Evolutionary conservation across 2,797 vertebrate genomes (phyloP), one percentile per base, ranked within the genome.

Genomic region (Rallus crepitans): DNA sequence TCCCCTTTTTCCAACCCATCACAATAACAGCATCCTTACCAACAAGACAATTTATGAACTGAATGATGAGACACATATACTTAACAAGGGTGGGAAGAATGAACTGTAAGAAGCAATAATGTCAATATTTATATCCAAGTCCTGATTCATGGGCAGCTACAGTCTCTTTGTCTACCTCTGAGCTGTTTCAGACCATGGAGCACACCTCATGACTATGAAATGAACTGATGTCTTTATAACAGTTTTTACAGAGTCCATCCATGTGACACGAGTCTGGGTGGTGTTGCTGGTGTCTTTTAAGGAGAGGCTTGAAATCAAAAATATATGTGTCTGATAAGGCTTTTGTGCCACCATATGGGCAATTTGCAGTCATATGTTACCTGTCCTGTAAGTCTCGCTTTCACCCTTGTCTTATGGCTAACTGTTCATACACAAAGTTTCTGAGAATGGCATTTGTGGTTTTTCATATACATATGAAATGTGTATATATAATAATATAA

Each of bases 1-100:
- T 56, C 27, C 37, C 9, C 1, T 77, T 30, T 82, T 87, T 87
- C 50, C 11, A 82, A 17, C 33, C 55, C 37, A 69, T 37, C 2
- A 3, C 15, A 55, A 37, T 79, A 91, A 87, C 7, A 72, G 1
- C 40, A 72, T 50, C 59, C 31, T 93, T 89, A 94, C 63, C 33
- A 82, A 42, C 17, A 82, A 21, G 27, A 55, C 59, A 85, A 85
- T 63, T 95, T 82, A 89, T 65, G 24, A 93, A 59, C 47, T 73
- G 56, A 89, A 69, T 28, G 6, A 71, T 79, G 47, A 70, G 47
- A 85, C 82, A 23, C 2, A 25, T 71, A 27, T 82, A 85, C 71
- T 89, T 87, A 79, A 30, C 73, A 25, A 59, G 18, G 18, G 24
- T 79, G 23, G 50, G 37, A 59, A 93, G 55, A 82, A 93, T 37